Base-by-base conservation (phyloP, 2,888 invertebrate species). In the Stegana nigrithorax region DNA sequence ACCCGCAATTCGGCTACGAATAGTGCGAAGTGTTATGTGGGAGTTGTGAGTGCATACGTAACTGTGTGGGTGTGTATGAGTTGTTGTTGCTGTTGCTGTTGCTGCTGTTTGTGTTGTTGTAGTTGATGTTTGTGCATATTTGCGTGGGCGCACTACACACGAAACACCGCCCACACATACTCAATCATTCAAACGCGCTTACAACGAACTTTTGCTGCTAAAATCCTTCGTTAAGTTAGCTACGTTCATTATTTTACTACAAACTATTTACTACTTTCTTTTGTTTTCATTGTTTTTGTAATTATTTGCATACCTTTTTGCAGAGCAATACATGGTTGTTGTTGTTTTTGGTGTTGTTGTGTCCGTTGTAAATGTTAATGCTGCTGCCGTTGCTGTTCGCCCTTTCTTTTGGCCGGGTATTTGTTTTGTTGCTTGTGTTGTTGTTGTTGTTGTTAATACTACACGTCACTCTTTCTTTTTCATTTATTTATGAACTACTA, bases 141-240 rank as follows among this genome's bases (percentile, higher is more conserved):
- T 63, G 62, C 56, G 45, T 60, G 64, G 63, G 64, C 64, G 64
- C 60, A 62, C 62, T 62, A 45, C 60, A 39, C 51, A 47, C 59
- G 57, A 50, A 63, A 32, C 59, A 51, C 47, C 57, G 47, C 55
- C 47, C 36, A 62, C 53, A 27, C 26, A 19, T 47, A n/a, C n/a
- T n/a, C n/a, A n/a, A n/a, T 14, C 39, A n/a, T 39, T 39, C 5
- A 39, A n/a, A 14, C 6, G 14, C 14, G 39, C 32, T n/a, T 50
- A 59, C 55, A 50, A 27, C 45, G 17, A 36, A 27, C 53, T 44
- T 58, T 45, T 59, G 19, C 27, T 60, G 32, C 14, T 56, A 26
- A 32, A 36, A 55, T 59, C 19, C 27, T 26, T 44, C 25, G n/a
- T n/a, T n/a, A n/a, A n/a, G n/a, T n/a, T n/a, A n/a, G n/a, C n/a